Conservation (phyloP, 2,797 vertebrate genomes). For the Gallinago stenura region DNA sequence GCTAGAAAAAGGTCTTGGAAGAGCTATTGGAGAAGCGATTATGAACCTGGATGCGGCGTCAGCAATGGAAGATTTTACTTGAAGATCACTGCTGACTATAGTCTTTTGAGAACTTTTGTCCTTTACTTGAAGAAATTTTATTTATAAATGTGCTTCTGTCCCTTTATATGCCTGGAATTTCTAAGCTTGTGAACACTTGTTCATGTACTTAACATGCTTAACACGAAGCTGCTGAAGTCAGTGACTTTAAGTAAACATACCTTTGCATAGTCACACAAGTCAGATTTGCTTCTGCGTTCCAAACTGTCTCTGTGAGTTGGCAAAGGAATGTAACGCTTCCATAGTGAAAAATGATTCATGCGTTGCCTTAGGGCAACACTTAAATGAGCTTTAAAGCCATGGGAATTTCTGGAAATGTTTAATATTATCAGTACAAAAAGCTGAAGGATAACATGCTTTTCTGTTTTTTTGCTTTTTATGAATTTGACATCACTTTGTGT, state of each 20-base stretch:
- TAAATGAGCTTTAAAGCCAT: slow-evolving; percentile 12
- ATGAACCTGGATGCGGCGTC: not conserved
- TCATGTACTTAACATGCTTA: not conserved
- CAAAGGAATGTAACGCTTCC: slow-evolving; percentile 35
- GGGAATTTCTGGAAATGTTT: slow-evolving; percentile 29
- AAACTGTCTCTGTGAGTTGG: not conserved
- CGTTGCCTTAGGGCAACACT: not conserved
- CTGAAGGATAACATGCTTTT: not conserved
- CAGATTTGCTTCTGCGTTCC: slow-evolving; percentile 3
- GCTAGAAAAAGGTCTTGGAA: not conserved
- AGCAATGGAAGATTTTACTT: not conserved
- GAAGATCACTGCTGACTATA: not conserved
- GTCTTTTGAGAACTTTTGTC: not conserved
- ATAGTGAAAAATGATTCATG: slow-evolving; percentile 11
- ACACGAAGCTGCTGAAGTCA: not conserved
- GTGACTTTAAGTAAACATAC: slow-evolving; percentile 4
- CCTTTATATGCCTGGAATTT: not conserved
- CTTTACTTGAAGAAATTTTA: not conserved
- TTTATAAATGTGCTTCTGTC: not conserved
- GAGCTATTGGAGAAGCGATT: not conserved
- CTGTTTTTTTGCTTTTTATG: not conserved
- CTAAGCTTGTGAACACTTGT: not conserved
- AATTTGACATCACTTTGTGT: not conserved
- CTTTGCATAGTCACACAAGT: slow-evolving; percentile 16
- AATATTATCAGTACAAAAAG: slow-evolving; percentile 9